Evolutionary conservation across 2,888 invertebrate species (phyloP).

Genomic region (Acrobasis consociella): DNA sequence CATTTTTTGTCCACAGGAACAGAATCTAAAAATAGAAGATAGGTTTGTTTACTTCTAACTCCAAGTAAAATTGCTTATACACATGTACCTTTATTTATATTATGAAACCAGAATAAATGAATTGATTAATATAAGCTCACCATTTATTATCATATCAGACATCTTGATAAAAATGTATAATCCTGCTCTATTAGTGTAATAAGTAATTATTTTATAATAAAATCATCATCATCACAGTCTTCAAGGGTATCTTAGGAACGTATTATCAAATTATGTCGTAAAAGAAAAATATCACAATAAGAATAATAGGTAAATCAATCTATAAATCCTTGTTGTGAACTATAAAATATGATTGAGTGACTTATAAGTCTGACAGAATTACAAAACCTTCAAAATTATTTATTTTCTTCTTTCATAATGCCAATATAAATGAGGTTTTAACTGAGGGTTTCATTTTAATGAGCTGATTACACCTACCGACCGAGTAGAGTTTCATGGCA

Average conservation of each 20-base stretch:
- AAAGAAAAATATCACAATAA: not conserved
- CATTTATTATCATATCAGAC: slow-evolving; percentile 79
- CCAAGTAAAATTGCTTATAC: not conserved
- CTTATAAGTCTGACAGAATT: not conserved
- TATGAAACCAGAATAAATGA: not conserved
- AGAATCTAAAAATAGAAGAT: slow-evolving; percentile 52
- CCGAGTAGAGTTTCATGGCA: too few species aligned
- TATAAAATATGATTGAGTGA: not conserved
- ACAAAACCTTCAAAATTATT: not conserved
- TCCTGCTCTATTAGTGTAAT: not conserved
- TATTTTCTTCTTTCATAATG: not conserved
- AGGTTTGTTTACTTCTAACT: not conserved
- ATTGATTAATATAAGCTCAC: slow-evolving; percentile 39
- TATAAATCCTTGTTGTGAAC: not conserved
- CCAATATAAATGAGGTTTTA: not conserved
- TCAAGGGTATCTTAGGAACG: slow-evolving; percentile 20
- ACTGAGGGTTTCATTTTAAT: not conserved
- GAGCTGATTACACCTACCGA: not conserved
- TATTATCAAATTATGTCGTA: slow-evolving; percentile 1
- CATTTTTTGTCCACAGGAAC: slow-evolving; percentile 76
- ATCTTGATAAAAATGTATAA: slow-evolving; percentile 37
- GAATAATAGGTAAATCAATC: not conserved
- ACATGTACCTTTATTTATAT: too few species aligned
- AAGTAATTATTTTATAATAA: slow-evolving; percentile 1
- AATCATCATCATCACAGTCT: slow-evolving; percentile 8